Base-by-base conservation (phyloP, 2,113 vertebrate species). In the Struthio camelus region DNA sequence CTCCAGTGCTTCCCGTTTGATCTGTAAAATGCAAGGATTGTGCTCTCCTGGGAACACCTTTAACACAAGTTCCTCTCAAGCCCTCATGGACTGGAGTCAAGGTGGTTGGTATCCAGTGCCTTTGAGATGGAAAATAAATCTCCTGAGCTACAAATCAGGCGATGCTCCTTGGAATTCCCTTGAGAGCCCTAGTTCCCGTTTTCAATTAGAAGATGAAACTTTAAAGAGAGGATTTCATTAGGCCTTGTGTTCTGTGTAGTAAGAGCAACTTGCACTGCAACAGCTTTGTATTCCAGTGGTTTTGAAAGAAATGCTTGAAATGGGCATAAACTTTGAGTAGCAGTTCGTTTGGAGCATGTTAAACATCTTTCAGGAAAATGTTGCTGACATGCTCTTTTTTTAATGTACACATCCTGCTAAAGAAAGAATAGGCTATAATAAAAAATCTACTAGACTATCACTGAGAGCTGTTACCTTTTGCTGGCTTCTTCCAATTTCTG, bases 71-170 rank as follows among this genome's bases (percentile, higher is more conserved):
- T 92, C 40, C 64, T 87, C 62, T 86, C 36, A 61, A 66, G 32
- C 51, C 51, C 24, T 81, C 56, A 73, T 75, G 1, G 19, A 23
- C 73, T 32, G 51, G 73, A 77, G 32, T 90, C 36, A 53, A 79
- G 44, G 58, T 94, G 91, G 85, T 94, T 91, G 44, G 38, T 46
- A 28, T 56, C 40, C 16, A 5, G 44, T 89, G 44, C 51, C 66
- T 94, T 82, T 82, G 81, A 94, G 71, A 77, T 13, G 54, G 76
- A 83, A 87, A 91, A 93, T 32, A 93, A 85, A 80, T 94, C 54
- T 80, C n/a, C 11, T 59, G 76, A 67, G 91, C 65, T 90, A n/a
- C 80, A 96, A 94, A 67, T 42, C 38, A 67, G 32, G 32, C 72
- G 89, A 76, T 14, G 6, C 80, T 93, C 38, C 34, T 75, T 78